Percentiles rank a stretch among this genome's conserved stretches.
Conservation (phyloP, 2,113 vertebrate species). For the Channa maculata region DNA sequence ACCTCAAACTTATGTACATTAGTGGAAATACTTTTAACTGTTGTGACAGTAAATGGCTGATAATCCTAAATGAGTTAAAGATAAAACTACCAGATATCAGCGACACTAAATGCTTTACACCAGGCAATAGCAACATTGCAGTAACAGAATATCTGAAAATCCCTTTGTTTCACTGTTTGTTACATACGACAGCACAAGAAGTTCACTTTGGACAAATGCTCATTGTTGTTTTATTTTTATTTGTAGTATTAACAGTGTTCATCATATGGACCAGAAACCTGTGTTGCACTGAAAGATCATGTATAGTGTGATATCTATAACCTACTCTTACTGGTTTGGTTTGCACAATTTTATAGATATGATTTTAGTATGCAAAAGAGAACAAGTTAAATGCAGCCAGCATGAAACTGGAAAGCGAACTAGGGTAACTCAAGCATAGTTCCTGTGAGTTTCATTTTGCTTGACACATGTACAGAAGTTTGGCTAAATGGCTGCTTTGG, state of each 20-base stretch:
- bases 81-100: conserved; percentile 77
- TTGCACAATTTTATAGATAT: not conserved
- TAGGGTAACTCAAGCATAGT: conserved; percentile 8
- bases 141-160: conserved; percentile 53
- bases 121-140: not conserved
- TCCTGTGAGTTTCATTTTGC: conserved; percentile 29
- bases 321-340: not conserved
- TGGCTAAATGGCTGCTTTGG: not conserved
- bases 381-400: not conserved
- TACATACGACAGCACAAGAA: conserved; percentile 22
- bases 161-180: conserved; percentile 55
- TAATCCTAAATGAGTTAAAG: conserved; percentile 37
- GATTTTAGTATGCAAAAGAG: conserved; percentile 7
- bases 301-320: conserved; percentile 50
- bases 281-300: conserved; percentile 33
- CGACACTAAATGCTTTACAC: conserved; percentile 66
- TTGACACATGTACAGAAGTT: conserved; percentile 20
- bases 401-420: conserved; percentile 2
- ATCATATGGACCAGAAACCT: conserved; percentile 49
- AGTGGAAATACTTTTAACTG: conserved; percentile 85
- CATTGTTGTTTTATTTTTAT: conserved; percentile 61
- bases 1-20: conserved; percentile 71
- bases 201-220: conserved; percentile 53
- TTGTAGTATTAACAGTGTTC: conserved; percentile 32
- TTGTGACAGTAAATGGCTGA: conserved; percentile 83